Percentiles rank a stretch among this genome's conserved stretches.
These are phyloP conservation scores for Eupithecia insigniata DNA, from an alignment of 2,888 invertebrate genomes.

Conservation along the genomic window DNA sequence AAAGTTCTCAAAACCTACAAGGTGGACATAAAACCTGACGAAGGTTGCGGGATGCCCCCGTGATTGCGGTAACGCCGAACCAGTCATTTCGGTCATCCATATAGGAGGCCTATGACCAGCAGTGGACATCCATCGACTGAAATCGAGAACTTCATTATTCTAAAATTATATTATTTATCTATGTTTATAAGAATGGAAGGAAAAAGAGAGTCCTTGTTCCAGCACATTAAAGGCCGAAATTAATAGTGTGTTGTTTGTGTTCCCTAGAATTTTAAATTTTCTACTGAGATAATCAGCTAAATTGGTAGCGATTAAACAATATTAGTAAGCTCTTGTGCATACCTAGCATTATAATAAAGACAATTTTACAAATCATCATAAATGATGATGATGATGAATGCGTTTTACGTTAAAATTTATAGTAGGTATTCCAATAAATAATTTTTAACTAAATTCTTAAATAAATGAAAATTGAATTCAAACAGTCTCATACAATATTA, in stretches of 20 bases:
- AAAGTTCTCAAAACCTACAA: background rate
- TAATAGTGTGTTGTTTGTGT: background rate
- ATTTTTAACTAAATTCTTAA: slow-evolving; percentile 9
- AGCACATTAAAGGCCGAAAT: background rate
- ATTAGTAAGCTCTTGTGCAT: slow-evolving; percentile 44
- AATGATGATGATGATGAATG: too few relatives aligned
- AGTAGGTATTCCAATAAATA: slow-evolving; percentile 19
- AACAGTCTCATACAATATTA: background rate
- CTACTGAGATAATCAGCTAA: background rate
- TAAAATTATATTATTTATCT: background rate
- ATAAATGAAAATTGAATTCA: background rate
- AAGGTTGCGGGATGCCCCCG: background rate
- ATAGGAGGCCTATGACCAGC: background rate
- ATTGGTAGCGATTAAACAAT: slow-evolving; percentile 24
- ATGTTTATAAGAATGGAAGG: background rate
- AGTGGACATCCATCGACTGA: background rate
- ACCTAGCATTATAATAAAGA: slow-evolving; percentile 17
- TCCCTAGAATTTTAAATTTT: background rate
- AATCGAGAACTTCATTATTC: background rate
- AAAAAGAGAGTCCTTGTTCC: background rate
- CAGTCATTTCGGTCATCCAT: background rate
- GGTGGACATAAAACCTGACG: background rate
- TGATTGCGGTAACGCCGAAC: background rate
- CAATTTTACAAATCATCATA: slow-evolving; percentile 22
- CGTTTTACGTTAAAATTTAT: slow-evolving; percentile 12